Conservation (phyloP, 2,113 vertebrate genomes). For the Lophotis ruficrista region DNA sequence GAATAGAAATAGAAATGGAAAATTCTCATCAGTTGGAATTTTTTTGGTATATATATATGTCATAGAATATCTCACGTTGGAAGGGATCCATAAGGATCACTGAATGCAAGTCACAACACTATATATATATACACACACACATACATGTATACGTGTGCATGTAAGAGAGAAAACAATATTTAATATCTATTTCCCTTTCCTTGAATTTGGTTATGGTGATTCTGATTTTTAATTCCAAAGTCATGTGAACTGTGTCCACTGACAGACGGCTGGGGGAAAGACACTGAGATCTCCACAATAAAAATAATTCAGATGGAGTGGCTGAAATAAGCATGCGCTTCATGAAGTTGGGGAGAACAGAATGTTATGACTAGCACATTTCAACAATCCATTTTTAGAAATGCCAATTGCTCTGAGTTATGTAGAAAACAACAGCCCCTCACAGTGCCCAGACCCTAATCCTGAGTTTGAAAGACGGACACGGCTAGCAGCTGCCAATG, state of each 20-base stretch:
- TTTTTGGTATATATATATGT: neutral
- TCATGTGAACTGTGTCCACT: neutral
- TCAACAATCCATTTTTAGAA: conserved; percentile 53
- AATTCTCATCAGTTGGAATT: neutral
- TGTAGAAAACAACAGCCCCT: conserved; percentile 33
- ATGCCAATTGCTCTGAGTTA: conserved; percentile 52
- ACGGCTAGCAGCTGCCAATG: conserved; percentile 4
- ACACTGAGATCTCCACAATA: neutral
- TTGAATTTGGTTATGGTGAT: neutral
- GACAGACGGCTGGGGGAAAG: conserved; percentile 2
- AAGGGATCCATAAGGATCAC: neutral
- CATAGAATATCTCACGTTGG: neutral
- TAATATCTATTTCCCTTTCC: neutral
- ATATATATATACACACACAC: no score
- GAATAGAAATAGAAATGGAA: neutral
- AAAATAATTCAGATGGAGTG: neutral
- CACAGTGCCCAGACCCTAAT: neutral
- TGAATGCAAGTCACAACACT: neutral
- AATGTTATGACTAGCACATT: conserved; percentile 68
- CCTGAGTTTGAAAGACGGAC: conserved; percentile 11
- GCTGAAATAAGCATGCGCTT: conserved; percentile 30
- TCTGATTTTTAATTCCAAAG: conserved; percentile 14
- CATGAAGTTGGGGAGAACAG: conserved; percentile 41
- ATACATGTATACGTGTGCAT: rapidly evolving
- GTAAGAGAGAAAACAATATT: neutral